Conservation (phyloP, 2,113 vertebrate genomes). For the Mustela lutreola region DNA sequence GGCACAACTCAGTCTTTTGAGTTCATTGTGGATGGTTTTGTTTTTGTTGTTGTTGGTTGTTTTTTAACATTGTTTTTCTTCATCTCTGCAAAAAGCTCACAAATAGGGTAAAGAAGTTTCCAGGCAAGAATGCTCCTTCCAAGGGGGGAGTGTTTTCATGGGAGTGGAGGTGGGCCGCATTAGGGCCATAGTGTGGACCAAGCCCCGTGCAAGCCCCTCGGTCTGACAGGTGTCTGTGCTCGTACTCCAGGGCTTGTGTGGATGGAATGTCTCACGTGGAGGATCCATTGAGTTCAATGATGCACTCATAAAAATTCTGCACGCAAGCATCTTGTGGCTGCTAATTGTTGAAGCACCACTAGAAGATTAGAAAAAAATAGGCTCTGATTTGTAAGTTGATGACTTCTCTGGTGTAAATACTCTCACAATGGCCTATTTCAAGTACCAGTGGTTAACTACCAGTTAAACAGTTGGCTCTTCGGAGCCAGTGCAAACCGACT, state of each 20-base stretch:
- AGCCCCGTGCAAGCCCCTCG: slow-evolving; percentile 64
- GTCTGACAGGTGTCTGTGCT: slow-evolving; percentile 57
- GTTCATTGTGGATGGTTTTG: background rate
- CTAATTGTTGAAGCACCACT: background rate
- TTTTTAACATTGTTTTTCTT: background rate
- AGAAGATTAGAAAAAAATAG: background rate
- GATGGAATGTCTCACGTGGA: background rate
- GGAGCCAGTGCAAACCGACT: background rate
- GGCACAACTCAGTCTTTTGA: background rate
- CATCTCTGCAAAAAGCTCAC: slow-evolving; percentile 79
- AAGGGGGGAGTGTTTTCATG: slow-evolving; percentile 74
- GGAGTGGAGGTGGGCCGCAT: slow-evolving; percentile 79
- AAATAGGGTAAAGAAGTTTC: slow-evolving; percentile 79
- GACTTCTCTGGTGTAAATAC: background rate
- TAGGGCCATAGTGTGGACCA: slow-evolving; percentile 70
- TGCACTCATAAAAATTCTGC: background rate
- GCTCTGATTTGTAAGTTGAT: background rate
- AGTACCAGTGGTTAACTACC: background rate
- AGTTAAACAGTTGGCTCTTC: background rate
- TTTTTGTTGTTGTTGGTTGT: background rate
- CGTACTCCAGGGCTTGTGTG: slow-evolving; percentile 79
- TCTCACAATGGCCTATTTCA: background rate
- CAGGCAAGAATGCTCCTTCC: slow-evolving; percentile 77
- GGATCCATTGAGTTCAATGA: background rate
- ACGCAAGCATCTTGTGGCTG: background rate